A percentile compares a stretch with the other conserved stretches of the same genome.
These are phyloP conservation scores for Meriones psammophilus DNA, from an alignment of 2,797 vertebrate genomes.

Conservation along the genomic window DNA sequence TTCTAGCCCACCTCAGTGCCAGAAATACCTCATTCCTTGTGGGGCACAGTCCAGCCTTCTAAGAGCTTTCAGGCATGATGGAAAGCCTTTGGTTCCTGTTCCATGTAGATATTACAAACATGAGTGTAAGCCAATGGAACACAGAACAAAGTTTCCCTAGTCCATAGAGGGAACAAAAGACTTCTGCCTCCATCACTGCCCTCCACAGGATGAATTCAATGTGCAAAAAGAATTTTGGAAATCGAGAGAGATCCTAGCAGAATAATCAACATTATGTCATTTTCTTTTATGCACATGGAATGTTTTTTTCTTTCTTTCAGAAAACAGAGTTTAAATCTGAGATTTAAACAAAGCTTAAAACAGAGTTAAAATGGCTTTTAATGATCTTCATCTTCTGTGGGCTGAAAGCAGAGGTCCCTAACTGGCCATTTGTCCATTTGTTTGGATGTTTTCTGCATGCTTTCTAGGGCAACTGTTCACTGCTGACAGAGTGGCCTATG, in stretches of 20 bases:
- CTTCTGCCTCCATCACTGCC: not conserved
- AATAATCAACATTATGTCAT: not conserved
- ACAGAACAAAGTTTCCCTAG: not conserved
- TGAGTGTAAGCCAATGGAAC: conserved; percentile 55
- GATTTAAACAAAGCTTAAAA: not conserved
- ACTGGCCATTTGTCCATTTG: not conserved
- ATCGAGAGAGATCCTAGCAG: conserved; percentile 1
- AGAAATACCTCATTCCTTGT: conserved; percentile 29
- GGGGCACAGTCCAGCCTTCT: not conserved
- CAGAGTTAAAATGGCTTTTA: not conserved
- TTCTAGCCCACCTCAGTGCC: not conserved
- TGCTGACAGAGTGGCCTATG: not conserved
- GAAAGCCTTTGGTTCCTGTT: conserved; percentile 14
- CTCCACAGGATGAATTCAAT: not conserved
- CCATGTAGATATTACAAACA: conserved; percentile 60
- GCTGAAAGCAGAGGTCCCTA: not conserved
- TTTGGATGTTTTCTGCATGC: not conserved
- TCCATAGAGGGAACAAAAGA: conserved; percentile 38
- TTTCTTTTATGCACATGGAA: not conserved
- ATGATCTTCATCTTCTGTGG: conserved; percentile 24
- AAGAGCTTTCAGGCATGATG: not conserved
- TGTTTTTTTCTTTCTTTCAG: conserved; percentile 9
- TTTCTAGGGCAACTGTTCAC: not conserved
- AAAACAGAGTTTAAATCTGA: conserved; percentile 47
- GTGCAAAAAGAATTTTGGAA: conserved; percentile 40